phyloP scores from a whole-genome alignment of 1,140 invertebrate species.

The Diorhabda carinulata region DNA sequence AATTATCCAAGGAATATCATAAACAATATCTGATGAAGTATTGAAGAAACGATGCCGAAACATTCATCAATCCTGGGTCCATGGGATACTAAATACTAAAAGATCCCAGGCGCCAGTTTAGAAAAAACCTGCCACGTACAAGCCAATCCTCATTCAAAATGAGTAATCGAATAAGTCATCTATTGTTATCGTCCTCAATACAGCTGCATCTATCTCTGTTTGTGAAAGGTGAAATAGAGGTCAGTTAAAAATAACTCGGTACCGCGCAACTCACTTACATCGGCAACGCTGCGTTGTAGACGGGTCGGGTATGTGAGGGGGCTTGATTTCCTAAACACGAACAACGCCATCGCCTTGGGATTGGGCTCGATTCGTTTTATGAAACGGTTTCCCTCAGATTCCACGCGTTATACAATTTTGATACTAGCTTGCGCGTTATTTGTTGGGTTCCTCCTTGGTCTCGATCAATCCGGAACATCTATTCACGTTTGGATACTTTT shows the following conservation, averaged over 20 bases:
- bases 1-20: too few relatives aligned
- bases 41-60: too few relatives aligned
- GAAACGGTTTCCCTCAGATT: too few relatives aligned
- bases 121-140: background rate
- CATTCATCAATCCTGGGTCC: too few relatives aligned
- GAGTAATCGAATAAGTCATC: background rate
- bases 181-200: background rate
- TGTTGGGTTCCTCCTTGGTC: background rate
- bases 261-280: constrained; percentile 3
- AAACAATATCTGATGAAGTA: too few relatives aligned
- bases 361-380: background rate
- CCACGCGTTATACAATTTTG: too few relatives aligned
- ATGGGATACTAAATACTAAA: too few relatives aligned
- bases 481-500: too few relatives aligned
- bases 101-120: too few relatives aligned
- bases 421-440: background rate
- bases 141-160: background rate
- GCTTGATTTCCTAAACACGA: background rate
- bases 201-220: constrained; percentile 10
- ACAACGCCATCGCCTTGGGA: constrained; percentile 2
- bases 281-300: constrained; percentile 9
- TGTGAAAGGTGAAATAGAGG: constrained; percentile 7
- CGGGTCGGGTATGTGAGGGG: background rate
- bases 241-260: constrained; percentile 17
- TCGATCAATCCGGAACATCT: too few relatives aligned